Evolutionary conservation across 2,888 invertebrate species (phyloP), one percentile per base, ranked within the genome.

Genomic region (Microchrysa polita): DNA sequence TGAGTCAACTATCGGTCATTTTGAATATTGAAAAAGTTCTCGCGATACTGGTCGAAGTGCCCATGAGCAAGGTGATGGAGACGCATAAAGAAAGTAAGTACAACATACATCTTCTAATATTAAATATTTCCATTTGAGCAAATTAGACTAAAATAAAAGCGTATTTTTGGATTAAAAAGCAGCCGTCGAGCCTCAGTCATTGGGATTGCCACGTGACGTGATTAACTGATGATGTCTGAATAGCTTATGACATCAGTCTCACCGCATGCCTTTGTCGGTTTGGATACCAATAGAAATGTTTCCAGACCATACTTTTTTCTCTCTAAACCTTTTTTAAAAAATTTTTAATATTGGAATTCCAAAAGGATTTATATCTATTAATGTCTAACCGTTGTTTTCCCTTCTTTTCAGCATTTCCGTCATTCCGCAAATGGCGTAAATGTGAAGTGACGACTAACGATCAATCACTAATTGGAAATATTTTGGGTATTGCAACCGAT

Each of bases 371-470:
- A n/a, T n/a, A 48, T 10, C n/a, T 34, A 48, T 23, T 65, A 55
- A 27, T 18, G 20, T 52, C n/a, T 5, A 52, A 52, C 27, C 27
- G 4, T n/a, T n/a, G n/a, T 34, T 34, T 42, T 65, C 10, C 10
- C 53, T 76, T 73, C 22, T 60, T 74, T 75, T 22, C 71, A 79
- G 92, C 90, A 65, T 88, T 93, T 78, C 89, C 91, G 2, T 88
- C 89, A 60, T 94, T 92, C 81, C 89, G 91, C 74, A 90, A 91
- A 80, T 95, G 95, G 95, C 90, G 91, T 75, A 91, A 93, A 81
- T 91, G 93, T 86, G 88, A 88, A 59, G 92, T 93, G 18, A 90
- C 92, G 65, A 94, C 94, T 81, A 93, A 94, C 81, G 95, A 95
- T 82, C 92, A 92, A 71, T 90, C 91, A 0, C 93, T 94, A 81